A percentile compares a stretch with the other conserved stretches of the same genome.
Conservation (phyloP, 1,140 invertebrate genomes). For the Dryas iulia region DNA sequence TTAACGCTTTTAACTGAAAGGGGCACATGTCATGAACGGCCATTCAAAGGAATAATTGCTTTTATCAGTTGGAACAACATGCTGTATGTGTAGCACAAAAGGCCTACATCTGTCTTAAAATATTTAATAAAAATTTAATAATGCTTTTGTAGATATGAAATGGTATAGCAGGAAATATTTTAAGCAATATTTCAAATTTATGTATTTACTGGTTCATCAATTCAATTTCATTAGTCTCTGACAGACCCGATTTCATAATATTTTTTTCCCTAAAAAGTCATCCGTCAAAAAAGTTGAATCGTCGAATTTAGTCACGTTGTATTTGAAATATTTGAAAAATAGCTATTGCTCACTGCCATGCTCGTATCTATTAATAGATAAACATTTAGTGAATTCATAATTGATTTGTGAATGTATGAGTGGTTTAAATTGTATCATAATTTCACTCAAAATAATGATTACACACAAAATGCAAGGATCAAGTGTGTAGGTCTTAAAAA, state of each 20-base stretch:
- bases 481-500: too few relatives aligned
- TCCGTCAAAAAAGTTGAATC: neutral
- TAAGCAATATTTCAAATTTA: neutral
- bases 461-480: too few relatives aligned
- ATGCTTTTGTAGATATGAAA: neutral
- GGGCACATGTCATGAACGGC: neutral
- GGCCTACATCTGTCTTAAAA: neutral
- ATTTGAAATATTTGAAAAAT: neutral
- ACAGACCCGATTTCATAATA: neutral
- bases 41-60: neutral
- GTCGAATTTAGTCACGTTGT: neutral
- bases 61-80: neutral
- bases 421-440: too few relatives aligned
- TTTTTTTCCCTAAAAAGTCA: neutral
- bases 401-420: too few relatives aligned
- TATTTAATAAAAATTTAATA: neutral
- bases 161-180: neutral
- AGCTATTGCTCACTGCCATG: too few relatives aligned
- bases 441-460: too few relatives aligned
- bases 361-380: too few relatives aligned
- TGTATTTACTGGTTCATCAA: neutral
- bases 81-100: neutral
- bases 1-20: neutral
- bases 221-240: neutral
- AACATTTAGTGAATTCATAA: too few relatives aligned